These are phyloP conservation scores for Aplocera efformata DNA, from an alignment of 2,888 invertebrate genomes.

Conservation along the genomic window DNA sequence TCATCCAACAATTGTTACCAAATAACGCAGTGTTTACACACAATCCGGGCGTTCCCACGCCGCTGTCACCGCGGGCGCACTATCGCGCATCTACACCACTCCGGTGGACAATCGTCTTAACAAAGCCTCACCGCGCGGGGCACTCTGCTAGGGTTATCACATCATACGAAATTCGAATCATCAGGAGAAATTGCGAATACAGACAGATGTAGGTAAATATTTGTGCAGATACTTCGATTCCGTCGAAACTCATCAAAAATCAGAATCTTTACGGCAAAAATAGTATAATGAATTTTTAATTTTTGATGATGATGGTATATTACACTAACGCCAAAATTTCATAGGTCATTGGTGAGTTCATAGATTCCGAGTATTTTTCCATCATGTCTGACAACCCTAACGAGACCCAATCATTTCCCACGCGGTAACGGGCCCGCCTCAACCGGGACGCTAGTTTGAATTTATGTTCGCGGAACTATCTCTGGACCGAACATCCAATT, in stretches of 20 bases:
- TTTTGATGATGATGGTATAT: no score
- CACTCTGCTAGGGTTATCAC: slow-evolving; percentile 12
- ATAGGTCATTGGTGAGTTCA: no score
- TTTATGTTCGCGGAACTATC: slow-evolving; percentile 64
- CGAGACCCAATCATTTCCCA: slow-evolving; percentile 76
- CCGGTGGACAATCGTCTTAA: slow-evolving; percentile 78
- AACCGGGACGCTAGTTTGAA: slow-evolving; percentile 69
- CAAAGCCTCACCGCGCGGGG: slow-evolving; percentile 63
- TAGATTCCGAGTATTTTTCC: background rate
- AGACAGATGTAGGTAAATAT: no score
- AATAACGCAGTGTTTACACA: slow-evolving; percentile 59
- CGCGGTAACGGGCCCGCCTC: slow-evolving; percentile 75
- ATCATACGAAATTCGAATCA: no score
- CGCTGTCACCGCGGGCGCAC: slow-evolving; percentile 69
- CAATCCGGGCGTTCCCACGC: slow-evolving; percentile 71
- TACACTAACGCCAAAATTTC: no score
- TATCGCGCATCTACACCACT: slow-evolving; percentile 76
- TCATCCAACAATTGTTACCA: slow-evolving; percentile 52
- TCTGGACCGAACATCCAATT: slow-evolving; percentile 53
- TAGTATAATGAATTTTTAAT: no score
- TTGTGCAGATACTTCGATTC: no score
- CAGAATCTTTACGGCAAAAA: no score
- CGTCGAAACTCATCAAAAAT: no score
- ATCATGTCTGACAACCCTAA: slow-evolving; percentile 34
- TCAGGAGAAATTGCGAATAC: no score